Conservation (phyloP, 2,888 invertebrate species). For the Junonia oenone region DNA sequence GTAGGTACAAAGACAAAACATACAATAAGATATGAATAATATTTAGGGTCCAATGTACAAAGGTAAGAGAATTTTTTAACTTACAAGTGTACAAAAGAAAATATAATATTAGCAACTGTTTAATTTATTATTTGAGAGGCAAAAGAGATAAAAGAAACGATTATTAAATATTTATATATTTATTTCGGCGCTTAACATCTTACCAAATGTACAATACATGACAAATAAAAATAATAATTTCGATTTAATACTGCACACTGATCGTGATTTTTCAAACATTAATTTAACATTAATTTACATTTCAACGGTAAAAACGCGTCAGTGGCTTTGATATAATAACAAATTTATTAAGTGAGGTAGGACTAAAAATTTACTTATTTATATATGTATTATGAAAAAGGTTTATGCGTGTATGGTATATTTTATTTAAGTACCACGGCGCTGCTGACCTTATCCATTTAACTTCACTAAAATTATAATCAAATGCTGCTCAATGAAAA, state of each 20-base stretch:
- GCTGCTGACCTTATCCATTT: slow-evolving; percentile 44
- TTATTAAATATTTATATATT: slow-evolving; percentile 43
- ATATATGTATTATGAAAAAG: neutral
- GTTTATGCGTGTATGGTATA: neutral
- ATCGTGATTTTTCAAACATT: slow-evolving; percentile 6
- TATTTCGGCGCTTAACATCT: slow-evolving; percentile 46
- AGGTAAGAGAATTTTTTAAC: neutral
- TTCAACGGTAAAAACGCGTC: neutral
- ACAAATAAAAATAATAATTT: slow-evolving; percentile 21
- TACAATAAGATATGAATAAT: neutral
- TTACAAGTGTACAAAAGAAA: neutral
- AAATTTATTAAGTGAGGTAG: slow-evolving; percentile 12
- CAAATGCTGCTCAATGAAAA: slow-evolving; percentile 53
- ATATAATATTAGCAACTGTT: neutral
- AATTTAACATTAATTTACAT: neutral
- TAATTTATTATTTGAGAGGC: neutral
- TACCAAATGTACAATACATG: slow-evolving; percentile 44
- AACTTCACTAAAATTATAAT: slow-evolving; percentile 31
- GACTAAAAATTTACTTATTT: neutral
- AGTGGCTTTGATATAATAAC: neutral
- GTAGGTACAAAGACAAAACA: too few relatives aligned
- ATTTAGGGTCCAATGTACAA: neutral
- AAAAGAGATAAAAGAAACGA: slow-evolving; percentile 1
- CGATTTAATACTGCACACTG: slow-evolving; percentile 17
- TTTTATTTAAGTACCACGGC: slow-evolving; percentile 54